Evolutionary conservation across 2,888 invertebrate species (phyloP).

Genomic region (Aleiodes alternator): DNA sequence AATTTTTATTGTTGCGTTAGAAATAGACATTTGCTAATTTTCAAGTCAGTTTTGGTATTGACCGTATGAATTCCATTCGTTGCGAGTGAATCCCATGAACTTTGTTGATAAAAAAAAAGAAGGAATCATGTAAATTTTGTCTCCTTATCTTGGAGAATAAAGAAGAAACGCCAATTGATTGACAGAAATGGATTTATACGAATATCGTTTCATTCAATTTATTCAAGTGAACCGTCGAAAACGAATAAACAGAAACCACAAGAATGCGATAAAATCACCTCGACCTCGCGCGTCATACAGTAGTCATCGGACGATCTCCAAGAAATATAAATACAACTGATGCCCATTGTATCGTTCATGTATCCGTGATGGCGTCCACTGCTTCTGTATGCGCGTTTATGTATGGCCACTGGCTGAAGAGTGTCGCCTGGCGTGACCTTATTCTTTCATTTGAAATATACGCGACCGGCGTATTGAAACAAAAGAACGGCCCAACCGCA

Average conservation of each 20-base stretch:
- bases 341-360: slow-evolving; percentile 65
- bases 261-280: slow-evolving; percentile 13
- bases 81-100: no score
- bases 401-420: slow-evolving; percentile 57
- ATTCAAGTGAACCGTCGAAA: not conserved
- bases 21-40: not conserved
- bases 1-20: no score
- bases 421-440: slow-evolving; percentile 68
- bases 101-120: no score
- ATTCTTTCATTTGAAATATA: slow-evolving; percentile 67
- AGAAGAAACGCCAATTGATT: no score
- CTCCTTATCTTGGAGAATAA: no score
- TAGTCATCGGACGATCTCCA: not conserved
- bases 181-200: no score
- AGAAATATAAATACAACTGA: slow-evolving; percentile 16
- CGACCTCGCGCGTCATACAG: not conserved
- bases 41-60: not conserved
- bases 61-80: not conserved
- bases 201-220: not conserved
- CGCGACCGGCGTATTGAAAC: slow-evolving; percentile 65
- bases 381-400: slow-evolving; percentile 11
- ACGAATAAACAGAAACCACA: not conserved
- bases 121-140: no score
- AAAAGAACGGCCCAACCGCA: slow-evolving; percentile 53
- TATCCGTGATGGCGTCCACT: slow-evolving; percentile 60